Conservation (phyloP, 2,888 invertebrate species). For the Cerastis rubricosa region DNA sequence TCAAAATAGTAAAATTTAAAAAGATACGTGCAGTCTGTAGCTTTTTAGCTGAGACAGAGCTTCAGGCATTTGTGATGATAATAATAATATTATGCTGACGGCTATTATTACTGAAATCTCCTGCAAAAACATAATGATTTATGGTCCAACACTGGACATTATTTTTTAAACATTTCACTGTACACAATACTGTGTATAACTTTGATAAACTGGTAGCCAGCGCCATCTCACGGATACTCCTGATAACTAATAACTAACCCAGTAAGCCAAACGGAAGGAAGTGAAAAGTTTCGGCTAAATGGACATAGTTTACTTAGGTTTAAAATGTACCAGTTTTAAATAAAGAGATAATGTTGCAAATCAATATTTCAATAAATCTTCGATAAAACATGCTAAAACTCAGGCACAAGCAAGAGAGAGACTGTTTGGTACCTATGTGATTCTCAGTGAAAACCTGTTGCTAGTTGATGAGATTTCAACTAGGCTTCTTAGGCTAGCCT, state of each 20-base stretch:
- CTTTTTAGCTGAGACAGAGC: not conserved
- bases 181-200: no score
- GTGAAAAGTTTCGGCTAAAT: not conserved
- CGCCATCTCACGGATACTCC: slow-evolving; percentile 22
- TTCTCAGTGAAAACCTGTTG: slow-evolving; percentile 2
- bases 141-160: not conserved
- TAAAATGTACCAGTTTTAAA: no score
- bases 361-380: not conserved
- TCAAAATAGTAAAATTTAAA: no score
- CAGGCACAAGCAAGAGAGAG: not conserved
- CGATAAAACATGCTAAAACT: not conserved
- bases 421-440: not conserved
- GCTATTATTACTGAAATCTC: not conserved
- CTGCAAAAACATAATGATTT: not conserved
- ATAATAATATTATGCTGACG: not conserved
- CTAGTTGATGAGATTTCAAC: not conserved
- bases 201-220: not conserved
- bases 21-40: not conserved
- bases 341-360: not conserved
- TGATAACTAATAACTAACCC: not conserved
- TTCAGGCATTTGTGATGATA: not conserved
- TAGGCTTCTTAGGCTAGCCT: not conserved
- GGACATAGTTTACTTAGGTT: not conserved
- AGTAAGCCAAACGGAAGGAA: not conserved
- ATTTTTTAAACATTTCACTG: not conserved